phyloP scores from a whole-genome alignment of 2,888 invertebrate genomes.

The Rhimphoctona megacephalus region DNA sequence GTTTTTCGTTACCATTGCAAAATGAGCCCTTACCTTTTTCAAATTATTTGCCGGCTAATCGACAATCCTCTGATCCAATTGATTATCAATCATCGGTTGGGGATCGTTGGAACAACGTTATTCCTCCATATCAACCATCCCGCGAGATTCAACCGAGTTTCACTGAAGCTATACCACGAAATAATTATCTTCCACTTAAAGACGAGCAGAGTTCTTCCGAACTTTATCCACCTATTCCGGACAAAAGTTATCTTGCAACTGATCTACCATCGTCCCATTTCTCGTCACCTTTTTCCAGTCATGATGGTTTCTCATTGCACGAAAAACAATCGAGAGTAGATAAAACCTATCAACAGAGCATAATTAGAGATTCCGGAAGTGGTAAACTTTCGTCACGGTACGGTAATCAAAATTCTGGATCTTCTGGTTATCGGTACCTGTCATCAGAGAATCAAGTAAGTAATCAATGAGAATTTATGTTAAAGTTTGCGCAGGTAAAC shows the following conservation, averaged over 20 bases:
- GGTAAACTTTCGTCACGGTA: slow-evolving; percentile 11
- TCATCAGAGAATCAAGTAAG: slow-evolving; percentile 65
- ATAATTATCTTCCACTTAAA: slow-evolving; percentile 85
- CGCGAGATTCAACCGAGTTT: slow-evolving; percentile 63
- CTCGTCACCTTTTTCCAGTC: slow-evolving; percentile 24
- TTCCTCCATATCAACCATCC: slow-evolving; percentile 68
- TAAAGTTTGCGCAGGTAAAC: not conserved
- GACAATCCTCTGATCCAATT: slow-evolving; percentile 28
- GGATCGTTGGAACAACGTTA: slow-evolving; percentile 35
- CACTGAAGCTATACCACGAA: slow-evolving; percentile 74
- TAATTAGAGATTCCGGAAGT: slow-evolving; percentile 9
- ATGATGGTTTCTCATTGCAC: slow-evolving; percentile 32
- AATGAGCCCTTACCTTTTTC: slow-evolving; percentile 56
- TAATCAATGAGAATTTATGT: not conserved
- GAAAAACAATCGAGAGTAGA: slow-evolving; percentile 62
- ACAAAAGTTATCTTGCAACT: slow-evolving; percentile 57
- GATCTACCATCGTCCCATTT: slow-evolving; percentile 34
- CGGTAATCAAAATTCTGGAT: slow-evolving; percentile 4
- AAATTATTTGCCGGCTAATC: slow-evolving; percentile 70
- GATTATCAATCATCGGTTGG: not conserved
- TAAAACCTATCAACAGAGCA: slow-evolving; percentile 45
- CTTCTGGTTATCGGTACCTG: slow-evolving; percentile 44
- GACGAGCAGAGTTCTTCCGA: slow-evolving; percentile 53
- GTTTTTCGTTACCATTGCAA: slow-evolving; percentile 42
- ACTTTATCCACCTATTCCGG: slow-evolving; percentile 49